Evolutionary conservation across 2,113 vertebrate genomes (phyloP), one percentile per base, ranked within the genome.

Genomic region (Scortum barcoo): DNA sequence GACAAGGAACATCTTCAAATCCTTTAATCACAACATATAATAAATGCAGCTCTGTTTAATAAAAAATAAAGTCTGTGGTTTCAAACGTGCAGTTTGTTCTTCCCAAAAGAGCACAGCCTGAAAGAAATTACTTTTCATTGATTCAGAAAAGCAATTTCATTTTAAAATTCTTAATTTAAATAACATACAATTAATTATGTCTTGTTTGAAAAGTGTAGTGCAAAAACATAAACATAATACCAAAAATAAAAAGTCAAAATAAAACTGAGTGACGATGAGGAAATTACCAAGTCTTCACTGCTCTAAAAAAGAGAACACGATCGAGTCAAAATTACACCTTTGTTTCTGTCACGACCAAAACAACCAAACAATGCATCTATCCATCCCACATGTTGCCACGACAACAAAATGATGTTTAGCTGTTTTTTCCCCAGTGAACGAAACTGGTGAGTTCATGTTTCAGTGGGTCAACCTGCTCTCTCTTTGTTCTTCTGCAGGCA

Each of bases 31-130:
- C 85, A 91, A 82, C 87, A 86, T 77, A 80, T 50, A 86, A 86
- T 88, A 92, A 90, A 90, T 86, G 81, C 69, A 85, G 72, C 72
- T 88, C 54, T 88, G 77, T 86, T 86, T 76, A 36, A 85, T 92
- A 92, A 81, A 94, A 94, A 93, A 93, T 88, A 92, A 91, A 82
- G 53, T 83, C 71, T 76, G 76, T 11, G 38, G 79, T 90, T 87
- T 81, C 44, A 86, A 87, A 77, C 26, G 62, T 89, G 76, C 61
- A 8, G 30, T 80, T 82, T 85, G 28, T 88, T 85, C 56, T 69
- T 72, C 81, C 17, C n/a, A 70, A 83, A 89, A 80, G n/a, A 84
- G 66, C 75, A 81, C 63, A 78, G 72, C 20, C 58, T 72, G 84
- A 42, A 54, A 71, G n/a, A 70, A 71, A 44, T 51, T 8, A 81